Evolutionary conservation across 2,113 vertebrate genomes (phyloP), one percentile per base, ranked within the genome.

Genomic region (Neodontobutis hainanensis): DNA sequence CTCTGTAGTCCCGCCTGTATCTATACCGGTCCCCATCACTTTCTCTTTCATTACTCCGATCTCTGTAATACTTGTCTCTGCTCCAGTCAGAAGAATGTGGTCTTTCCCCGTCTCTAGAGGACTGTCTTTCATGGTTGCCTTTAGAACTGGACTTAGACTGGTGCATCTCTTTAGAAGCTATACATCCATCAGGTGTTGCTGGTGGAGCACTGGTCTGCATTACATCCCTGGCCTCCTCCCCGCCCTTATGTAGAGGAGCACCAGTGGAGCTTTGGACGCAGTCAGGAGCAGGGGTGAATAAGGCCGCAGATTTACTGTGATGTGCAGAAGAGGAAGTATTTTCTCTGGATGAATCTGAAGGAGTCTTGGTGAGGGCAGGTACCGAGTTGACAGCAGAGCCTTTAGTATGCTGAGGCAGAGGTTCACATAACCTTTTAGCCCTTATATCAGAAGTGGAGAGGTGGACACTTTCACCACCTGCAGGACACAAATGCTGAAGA

Each of bases 41-140:
- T 3, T 94, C 92, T 65, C 92, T 83, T 42, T 90, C 90, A 27
- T 64, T 58, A 61, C 90, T 90, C 64, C 86, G 63, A 67, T 89
- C 88, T 56, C 88, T 70, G 68, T 75, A 80, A 70, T 83, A 66
- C 75, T 77, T 42, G 50, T 88, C 82, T 66, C 73, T 80, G 61
- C 77, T 76, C 35, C 81, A 42, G 63, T 85, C 80, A 49, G 85
- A 69, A 11, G 74, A 75, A 67, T 60, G 35, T 32, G 9, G 15
- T 32, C 73, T 56, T 51, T 84, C 83, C 56, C 75, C 51, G 48
- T 84, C 73, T 11, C 71, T 27, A 43, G 76, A 83, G 5, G 38
- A 48, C 35, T 32, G 65, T 32, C 74, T 78, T 52, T 78, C 84
- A 27, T 55, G 52, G 52, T 27, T 49, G 42, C 38, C 63, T 69